Conservation (phyloP, 1,140 invertebrate genomes). For the Drosophila seguyi region DNA sequence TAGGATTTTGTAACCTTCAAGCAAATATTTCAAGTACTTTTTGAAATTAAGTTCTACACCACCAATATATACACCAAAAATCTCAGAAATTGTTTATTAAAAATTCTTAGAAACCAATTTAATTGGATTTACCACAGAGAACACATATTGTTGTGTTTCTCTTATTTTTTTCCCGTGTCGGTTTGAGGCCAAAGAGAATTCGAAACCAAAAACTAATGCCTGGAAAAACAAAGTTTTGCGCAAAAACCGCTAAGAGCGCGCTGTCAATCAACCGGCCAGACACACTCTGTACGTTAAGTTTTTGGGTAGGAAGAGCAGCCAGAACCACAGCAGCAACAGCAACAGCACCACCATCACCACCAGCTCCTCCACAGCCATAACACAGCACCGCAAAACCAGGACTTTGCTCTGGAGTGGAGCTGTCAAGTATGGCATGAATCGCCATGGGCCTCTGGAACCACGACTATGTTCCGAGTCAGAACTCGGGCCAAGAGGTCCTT, state of each 20-base stretch:
- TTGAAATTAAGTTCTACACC: too few relatives aligned
- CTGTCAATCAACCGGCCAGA: slow-evolving; percentile 59
- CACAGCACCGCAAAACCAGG: slow-evolving; percentile 6
- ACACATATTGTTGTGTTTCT: background rate
- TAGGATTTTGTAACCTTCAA: too few relatives aligned
- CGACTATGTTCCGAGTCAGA: background rate
- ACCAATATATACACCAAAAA: too few relatives aligned
- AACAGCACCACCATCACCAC: background rate
- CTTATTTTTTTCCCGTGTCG: background rate
- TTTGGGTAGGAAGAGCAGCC: slow-evolving; percentile 6
- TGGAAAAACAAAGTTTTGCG: slow-evolving; percentile 45
- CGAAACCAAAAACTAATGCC: slow-evolving; percentile 35
- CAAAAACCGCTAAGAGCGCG: slow-evolving; percentile 55
- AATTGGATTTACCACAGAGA: background rate
- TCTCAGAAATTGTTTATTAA: background rate
- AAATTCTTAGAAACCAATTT: background rate
- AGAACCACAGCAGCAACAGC: slow-evolving; percentile 2
- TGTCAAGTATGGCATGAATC: slow-evolving; percentile 16
- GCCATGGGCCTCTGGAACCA: slow-evolving; percentile 11
- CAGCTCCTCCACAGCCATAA: slow-evolving; percentile 2
- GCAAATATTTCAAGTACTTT: background rate
- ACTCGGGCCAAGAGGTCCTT: background rate
- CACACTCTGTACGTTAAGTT: slow-evolving; percentile 37
- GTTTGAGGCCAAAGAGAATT: slow-evolving; percentile 17
- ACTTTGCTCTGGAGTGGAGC: slow-evolving; percentile 1